Percentiles rank a stretch among this genome's conserved stretches.
Evolutionary conservation across 2,113 vertebrate species (phyloP).

Genomic region (Aldabrachelys gigantea): DNA sequence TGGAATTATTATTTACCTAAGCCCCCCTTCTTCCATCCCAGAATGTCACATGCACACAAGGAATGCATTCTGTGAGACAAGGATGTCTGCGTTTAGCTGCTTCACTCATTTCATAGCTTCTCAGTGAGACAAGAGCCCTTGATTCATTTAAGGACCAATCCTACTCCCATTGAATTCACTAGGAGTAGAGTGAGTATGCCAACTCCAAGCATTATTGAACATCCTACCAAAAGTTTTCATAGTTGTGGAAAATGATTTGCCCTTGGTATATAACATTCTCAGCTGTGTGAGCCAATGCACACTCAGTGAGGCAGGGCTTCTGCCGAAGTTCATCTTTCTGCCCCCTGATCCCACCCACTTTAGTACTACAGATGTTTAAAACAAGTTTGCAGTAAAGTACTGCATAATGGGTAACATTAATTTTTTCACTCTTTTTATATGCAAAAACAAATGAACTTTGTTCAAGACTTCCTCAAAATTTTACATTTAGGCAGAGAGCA

Average conservation of each 20-base stretch:
- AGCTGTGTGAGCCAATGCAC: not conserved
- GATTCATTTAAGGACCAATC: not conserved
- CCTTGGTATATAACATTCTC: not conserved
- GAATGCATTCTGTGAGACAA: not conserved
- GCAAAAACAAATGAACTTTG: not conserved
- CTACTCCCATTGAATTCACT: not conserved
- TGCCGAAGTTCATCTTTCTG: not conserved
- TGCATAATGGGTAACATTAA: not conserved
- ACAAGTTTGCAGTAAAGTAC: not conserved
- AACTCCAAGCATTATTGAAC: not conserved
- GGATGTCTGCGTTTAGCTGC: not conserved
- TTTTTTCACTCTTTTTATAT: not conserved
- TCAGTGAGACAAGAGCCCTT: not conserved
- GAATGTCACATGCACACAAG: not conserved
- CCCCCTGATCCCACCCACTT: not conserved
- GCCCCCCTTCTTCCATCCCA: not conserved
- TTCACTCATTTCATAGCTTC: not conserved
- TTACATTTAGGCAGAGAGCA: not conserved
- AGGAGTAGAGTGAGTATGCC: not conserved
- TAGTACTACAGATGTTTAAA: not conserved
- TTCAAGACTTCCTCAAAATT: not conserved
- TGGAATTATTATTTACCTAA: not conserved
- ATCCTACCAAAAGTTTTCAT: not conserved
- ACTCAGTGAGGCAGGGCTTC: not conserved
- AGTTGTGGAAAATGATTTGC: not conserved